A percentile compares a stretch with the other conserved stretches of the same genome.
phyloP scores from a whole-genome alignment of 1,140 invertebrate species.

The Pseudobourletiella spinata region DNA sequence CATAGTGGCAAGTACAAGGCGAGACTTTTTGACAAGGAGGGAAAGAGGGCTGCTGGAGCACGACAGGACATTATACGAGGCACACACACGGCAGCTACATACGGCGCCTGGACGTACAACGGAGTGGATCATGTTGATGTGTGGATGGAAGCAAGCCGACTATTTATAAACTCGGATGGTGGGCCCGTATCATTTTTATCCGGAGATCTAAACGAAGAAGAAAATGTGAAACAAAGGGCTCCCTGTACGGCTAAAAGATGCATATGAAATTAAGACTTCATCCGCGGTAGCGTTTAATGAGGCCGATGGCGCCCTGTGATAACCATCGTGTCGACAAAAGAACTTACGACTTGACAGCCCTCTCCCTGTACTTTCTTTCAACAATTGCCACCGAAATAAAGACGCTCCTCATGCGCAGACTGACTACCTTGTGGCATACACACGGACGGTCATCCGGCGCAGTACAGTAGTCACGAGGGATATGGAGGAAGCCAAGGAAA shows the following conservation, averaged over 20 bases:
- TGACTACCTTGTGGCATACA: too few relatives aligned
- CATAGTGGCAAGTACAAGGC: too few relatives aligned
- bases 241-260: constrained; percentile 8
- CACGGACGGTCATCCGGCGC: background rate
- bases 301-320: constrained; percentile 36
- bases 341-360: constrained; percentile 17
- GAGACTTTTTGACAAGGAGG: too few relatives aligned
- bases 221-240: constrained; percentile 26
- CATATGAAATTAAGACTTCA: constrained; percentile 34
- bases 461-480: background rate
- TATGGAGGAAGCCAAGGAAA: background rate
- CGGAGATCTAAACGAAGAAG: constrained; percentile 20
- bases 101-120: too few relatives aligned
- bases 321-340: constrained; percentile 31
- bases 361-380: background rate
- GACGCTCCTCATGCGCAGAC: background rate
- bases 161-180: constrained; percentile 29
- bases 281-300: constrained; percentile 35
- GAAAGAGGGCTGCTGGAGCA: too few relatives aligned
- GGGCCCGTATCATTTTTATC: constrained; percentile 20
- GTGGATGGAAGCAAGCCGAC: constrained; percentile 4
- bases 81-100: too few relatives aligned
- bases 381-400: constrained; percentile 2
- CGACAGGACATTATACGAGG: too few relatives aligned
- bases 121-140: too few relatives aligned